Evolutionary conservation across 2,888 invertebrate species (phyloP).

Genomic region (Phorcus lineatus): DNA sequence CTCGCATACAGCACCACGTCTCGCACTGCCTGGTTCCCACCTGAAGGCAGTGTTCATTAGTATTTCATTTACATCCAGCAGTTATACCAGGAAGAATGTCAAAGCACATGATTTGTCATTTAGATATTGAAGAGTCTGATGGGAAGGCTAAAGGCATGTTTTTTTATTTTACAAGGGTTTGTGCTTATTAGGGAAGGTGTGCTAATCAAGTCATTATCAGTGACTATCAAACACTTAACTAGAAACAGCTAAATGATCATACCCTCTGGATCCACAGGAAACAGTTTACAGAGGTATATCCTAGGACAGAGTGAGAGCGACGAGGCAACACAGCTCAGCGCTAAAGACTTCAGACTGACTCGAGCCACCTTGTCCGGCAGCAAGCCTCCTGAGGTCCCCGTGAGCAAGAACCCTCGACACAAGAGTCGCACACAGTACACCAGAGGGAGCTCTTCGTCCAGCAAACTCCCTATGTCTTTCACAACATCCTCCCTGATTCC

Average conservation of each 20-base stretch:
- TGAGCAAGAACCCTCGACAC: constrained; percentile 84
- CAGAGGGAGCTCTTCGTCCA: constrained; percentile 82
- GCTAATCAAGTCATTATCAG: no score
- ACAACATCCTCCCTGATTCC: constrained; percentile 15
- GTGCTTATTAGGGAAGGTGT: no score
- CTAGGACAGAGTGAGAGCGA: constrained; percentile 85
- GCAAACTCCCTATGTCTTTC: constrained; percentile 79
- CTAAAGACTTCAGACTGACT: constrained; percentile 93
- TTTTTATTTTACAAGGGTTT: no score
- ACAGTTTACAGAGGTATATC: constrained; percentile 81
- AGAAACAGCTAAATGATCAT: no score
- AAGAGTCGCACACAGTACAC: constrained; percentile 85
- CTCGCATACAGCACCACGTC: constrained; percentile 84
- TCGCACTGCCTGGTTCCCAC: constrained; percentile 80
- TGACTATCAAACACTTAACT: no score
- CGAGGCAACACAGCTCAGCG: constrained; percentile 87
- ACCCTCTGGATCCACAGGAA: constrained; percentile 47
- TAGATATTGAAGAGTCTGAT: no score
- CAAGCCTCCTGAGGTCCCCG: constrained; percentile 77
- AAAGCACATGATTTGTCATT: no score
- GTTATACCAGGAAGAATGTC: no score
- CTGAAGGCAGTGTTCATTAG: neutral
- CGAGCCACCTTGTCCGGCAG: constrained; percentile 86
- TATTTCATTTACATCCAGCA: no score
- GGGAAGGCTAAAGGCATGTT: no score